These are phyloP conservation scores for Drosophila nr. fundita DNA, from an alignment of 2,888 invertebrate genomes.

Conservation along the genomic window DNA sequence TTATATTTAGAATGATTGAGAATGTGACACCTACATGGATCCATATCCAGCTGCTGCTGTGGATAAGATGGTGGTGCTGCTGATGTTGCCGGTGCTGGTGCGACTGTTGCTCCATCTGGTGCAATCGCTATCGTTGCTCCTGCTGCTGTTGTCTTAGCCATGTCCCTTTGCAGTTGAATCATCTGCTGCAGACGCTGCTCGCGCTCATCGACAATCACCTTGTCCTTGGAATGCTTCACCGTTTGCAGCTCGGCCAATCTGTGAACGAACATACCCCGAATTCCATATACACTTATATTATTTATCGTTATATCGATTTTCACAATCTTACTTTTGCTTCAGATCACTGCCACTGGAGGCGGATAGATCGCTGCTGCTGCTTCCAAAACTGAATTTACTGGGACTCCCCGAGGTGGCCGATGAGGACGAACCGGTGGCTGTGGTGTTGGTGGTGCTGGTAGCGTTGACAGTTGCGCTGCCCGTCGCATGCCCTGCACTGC, in stretches of 20 bases:
- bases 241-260: slow-evolving; percentile 89
- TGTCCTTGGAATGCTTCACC: slow-evolving; percentile 91
- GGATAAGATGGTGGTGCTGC: neutral
- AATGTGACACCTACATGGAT: slow-evolving; percentile 86
- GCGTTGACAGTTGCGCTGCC: slow-evolving; percentile 9
- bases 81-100: slow-evolving; percentile 18
- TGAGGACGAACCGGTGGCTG: slow-evolving; percentile 17
- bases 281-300: neutral
- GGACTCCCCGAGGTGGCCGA: slow-evolving; percentile 42
- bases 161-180: slow-evolving; percentile 90
- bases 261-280: neutral
- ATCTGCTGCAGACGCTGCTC: slow-evolving; percentile 91
- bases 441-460: slow-evolving; percentile 1
- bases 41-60: slow-evolving; percentile 88
- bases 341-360: slow-evolving; percentile 70
- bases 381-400: slow-evolving; percentile 32
- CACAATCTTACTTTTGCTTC: slow-evolving; percentile 78
- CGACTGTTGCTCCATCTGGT: slow-evolving; percentile 84
- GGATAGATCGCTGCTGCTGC: slow-evolving; percentile 40
- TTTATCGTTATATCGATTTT: neutral
- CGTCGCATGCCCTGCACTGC: slow-evolving; percentile 12
- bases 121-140: slow-evolving; percentile 7
- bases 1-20: neutral
- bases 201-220: slow-evolving; percentile 90
- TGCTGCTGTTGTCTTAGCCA: slow-evolving; percentile 88